A percentile compares a stretch with the other conserved stretches of the same genome.
Conservation (phyloP, 30 jellyfish, hydroid and myxozoan genomes). For the Rhopilema esculentum region DNA sequence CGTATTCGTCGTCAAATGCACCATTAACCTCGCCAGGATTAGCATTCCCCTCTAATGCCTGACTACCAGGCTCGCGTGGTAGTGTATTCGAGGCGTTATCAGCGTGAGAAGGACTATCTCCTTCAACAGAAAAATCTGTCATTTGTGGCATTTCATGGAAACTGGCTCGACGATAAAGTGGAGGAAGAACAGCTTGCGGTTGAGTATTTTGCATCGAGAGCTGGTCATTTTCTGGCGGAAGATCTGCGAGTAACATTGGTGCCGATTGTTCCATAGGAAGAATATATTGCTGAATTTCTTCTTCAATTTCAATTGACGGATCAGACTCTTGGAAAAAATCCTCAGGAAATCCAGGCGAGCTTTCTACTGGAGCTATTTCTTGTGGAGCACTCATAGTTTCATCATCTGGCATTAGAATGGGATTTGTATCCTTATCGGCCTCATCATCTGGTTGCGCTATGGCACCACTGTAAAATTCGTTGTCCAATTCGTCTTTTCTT, state of each 20-base stretch:
- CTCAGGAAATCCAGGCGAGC: constrained; percentile 30
- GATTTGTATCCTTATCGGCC: neutral
- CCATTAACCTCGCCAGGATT: neutral
- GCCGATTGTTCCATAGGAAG: neutral
- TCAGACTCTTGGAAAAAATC: constrained; percentile 2
- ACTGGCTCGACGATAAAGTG: neutral
- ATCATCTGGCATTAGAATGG: neutral
- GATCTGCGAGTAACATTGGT: neutral
- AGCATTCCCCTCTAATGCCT: neutral
- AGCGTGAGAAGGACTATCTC: neutral
- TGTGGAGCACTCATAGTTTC: neutral
- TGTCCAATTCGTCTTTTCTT: neutral
- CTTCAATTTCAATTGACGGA: neutral
- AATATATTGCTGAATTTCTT: neutral
- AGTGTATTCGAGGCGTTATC: too few relatives aligned
- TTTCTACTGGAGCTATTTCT: neutral
- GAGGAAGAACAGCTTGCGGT: neutral
- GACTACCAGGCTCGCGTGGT: neutral
- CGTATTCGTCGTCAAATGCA: neutral
- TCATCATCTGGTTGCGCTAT: neutral
- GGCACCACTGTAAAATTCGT: neutral
- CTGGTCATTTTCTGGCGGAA: neutral
- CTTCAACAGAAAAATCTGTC: neutral
- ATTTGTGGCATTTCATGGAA: neutral
- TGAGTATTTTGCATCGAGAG: neutral